Evolutionary conservation across 2,113 vertebrate species (phyloP), one percentile per base, ranked within the genome.

Genomic region (Brienomyrus brachyistius): DNA sequence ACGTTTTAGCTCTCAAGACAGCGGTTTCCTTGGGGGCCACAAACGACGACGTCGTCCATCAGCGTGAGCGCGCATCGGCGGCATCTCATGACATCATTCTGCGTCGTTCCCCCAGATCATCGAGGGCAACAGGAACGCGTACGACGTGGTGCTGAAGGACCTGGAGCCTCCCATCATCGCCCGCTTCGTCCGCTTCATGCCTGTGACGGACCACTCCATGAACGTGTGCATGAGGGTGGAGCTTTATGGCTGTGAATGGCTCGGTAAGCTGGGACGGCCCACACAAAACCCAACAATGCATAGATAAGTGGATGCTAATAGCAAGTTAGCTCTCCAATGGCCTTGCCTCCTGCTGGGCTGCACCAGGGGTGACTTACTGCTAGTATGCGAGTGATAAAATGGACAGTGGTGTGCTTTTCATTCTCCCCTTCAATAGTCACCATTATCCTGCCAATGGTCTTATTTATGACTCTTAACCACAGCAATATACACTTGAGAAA

Each of bases 151-250:
- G n/a, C 97, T 99, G 74, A 99, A 97, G 93, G 98, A 98, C 92
- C 93, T 99, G 90, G 97, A 99, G 92, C 98, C 98, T 0, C 98
- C 98, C 21, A 97, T 99, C 7, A 97, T 99, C 0, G 98, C 98
- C 0, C 97, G 97, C 88, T 98, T 97, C 2, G 96, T 99, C 15
- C 97, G 98, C 91, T 99, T 99, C 95, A 97, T 99, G 94, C 98
- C 98, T 0, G 97, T 99, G 92, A 98, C 97, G 0, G 97, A 99
- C 92, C 98, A 99, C 93, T 97, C 98, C 92, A 99, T 98, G 97
- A 99, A 97, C 0, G 98, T 99, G 90, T 99, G 98, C 94, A 97
- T 99, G 96, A 95, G 98, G 0, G 98, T 99, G 91, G 98, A 99
- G 94, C 97, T 99, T 21, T 99, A 99, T 0, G 98, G 98, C 93